Evolutionary conservation across 2,797 vertebrate genomes (phyloP).

Genomic region (Lateolabrax maculatus): DNA sequence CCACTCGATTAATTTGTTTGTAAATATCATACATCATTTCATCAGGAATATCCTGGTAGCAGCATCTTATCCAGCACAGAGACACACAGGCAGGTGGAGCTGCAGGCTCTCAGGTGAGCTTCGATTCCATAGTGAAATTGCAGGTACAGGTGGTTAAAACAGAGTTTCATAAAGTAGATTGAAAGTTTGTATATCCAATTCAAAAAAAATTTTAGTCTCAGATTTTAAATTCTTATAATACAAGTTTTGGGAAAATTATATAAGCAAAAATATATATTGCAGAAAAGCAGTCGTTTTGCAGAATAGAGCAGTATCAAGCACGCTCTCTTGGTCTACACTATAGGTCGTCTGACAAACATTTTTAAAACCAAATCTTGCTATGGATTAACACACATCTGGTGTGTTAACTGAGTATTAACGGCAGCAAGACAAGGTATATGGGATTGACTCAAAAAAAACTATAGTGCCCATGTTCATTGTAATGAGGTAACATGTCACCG

Average conservation of each 20-base stretch:
- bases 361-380: background rate
- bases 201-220: background rate
- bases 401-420: background rate
- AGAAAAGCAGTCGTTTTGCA: background rate
- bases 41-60: background rate
- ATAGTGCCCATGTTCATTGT: background rate
- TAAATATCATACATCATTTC: background rate
- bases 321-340: no score
- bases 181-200: background rate
- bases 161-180: background rate
- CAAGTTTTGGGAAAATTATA: background rate
- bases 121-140: background rate
- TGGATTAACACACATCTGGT: background rate
- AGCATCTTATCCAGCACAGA: conserved; percentile 4
- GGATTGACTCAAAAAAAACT: background rate
- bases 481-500: background rate
- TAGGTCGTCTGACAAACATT: background rate
- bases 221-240: background rate
- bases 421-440: background rate
- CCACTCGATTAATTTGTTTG: background rate
- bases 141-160: background rate
- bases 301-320: background rate
- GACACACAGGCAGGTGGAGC: conserved; percentile 27
- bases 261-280: background rate
- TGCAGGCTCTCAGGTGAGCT: conserved; percentile 21